Evolutionary conservation across 1,140 invertebrate species (phyloP).

Genomic region (Bicyclus anynana): DNA sequence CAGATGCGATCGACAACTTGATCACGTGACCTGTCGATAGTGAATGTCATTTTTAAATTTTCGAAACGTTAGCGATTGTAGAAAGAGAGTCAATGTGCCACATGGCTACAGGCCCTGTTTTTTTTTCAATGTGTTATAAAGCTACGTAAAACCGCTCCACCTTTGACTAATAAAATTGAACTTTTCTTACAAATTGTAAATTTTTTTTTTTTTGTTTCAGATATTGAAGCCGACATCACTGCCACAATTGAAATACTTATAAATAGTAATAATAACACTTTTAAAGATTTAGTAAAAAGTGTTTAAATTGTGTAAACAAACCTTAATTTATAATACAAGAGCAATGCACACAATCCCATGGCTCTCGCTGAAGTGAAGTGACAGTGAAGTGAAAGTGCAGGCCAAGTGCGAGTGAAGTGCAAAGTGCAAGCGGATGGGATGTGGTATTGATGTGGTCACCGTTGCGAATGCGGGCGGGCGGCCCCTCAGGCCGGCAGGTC

Average conservation of each 20-base stretch:
- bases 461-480: slow-evolving; percentile 50
- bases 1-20: too few relatives aligned
- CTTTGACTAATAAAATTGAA: too few relatives aligned
- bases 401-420: slow-evolving; percentile 11
- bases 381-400: slow-evolving; percentile 6
- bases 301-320: background rate
- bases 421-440: slow-evolving; percentile 8
- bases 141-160: too few relatives aligned
- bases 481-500: slow-evolving; percentile 54
- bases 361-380: slow-evolving; percentile 5
- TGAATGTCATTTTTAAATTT: too few relatives aligned
- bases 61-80: too few relatives aligned
- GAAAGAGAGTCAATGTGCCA: too few relatives aligned
- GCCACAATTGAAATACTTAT: background rate
- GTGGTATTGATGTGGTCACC: slow-evolving; percentile 40
- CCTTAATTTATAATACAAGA: background rate
- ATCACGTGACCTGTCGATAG: too few relatives aligned
- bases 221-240: background rate
- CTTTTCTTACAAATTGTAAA: too few relatives aligned
- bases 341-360: background rate
- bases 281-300: background rate
- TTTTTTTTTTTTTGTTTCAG: slow-evolving; percentile 9
- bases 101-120: too few relatives aligned
- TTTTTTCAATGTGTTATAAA: too few relatives aligned
- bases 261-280: background rate